Evolutionary conservation across 1,140 invertebrate genomes (phyloP).

Genomic region (Acromyrmex heyeri): DNA sequence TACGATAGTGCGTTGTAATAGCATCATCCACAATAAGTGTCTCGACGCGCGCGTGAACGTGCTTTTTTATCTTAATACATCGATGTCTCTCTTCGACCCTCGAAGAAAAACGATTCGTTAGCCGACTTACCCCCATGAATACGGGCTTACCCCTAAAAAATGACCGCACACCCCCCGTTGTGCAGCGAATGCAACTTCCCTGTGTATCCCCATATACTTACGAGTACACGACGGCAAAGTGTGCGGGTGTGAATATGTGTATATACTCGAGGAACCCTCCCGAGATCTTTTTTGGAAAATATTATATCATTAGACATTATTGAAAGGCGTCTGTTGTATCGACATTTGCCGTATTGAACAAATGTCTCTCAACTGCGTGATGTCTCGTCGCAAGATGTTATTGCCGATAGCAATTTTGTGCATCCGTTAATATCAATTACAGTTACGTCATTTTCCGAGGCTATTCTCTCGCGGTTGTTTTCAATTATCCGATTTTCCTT

Average conservation of each 20-base stretch:
- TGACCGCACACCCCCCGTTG: conserved; percentile 74
- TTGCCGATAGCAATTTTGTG: background rate
- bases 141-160: conserved; percentile 76
- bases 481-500: background rate
- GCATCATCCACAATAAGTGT: conserved; percentile 28
- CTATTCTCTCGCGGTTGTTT: background rate
- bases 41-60: background rate
- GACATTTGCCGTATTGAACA: conserved; percentile 20
- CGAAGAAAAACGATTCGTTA: conserved; percentile 76
- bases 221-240: background rate
- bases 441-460: background rate
- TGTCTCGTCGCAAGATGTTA: background rate
- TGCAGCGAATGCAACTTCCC: conserved; percentile 78
- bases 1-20: conserved; percentile 16
- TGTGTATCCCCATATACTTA: conserved; percentile 44
- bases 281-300: conserved; percentile 32
- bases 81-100: conserved; percentile 65
- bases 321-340: conserved; percentile 25
- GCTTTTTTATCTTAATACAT: conserved; percentile 62
- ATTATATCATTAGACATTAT: conserved; percentile 57
- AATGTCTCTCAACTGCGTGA: background rate
- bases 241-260: conserved; percentile 57
- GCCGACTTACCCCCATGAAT: conserved; percentile 71
- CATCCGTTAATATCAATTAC: conserved; percentile 1
- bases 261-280: conserved; percentile 1